Evolutionary conservation across 2,888 invertebrate species (phyloP), one percentile per base, ranked within the genome.

Genomic region (Ormyrus pomaceus): DNA sequence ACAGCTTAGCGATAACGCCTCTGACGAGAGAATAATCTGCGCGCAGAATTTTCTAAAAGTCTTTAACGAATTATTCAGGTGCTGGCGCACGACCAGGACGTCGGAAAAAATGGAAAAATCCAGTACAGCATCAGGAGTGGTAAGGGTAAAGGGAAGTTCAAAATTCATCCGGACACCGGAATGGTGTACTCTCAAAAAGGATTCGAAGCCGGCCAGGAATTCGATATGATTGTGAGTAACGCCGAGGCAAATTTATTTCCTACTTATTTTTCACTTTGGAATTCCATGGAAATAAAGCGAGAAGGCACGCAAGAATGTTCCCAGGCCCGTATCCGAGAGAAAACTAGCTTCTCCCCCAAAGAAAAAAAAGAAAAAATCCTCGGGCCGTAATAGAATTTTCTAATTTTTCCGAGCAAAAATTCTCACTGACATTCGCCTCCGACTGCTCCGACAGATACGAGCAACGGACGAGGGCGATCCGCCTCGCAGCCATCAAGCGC

Each of bases 381-480:
- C 34, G 34, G 34, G 34, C 34, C 0, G 2, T 34, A 19, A 19
- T 19, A 4, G 34, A 34, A 34, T 34, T 4, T 34, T 34, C 4
- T 64, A 50, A 58, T 64, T 69, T 9, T 50, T 50, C 13, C 8
- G 13, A 6, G n/a, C n/a, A 13, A 48, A 71, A 58, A 48, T 64
- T 55, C 3, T n/a, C 13, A 9, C 6, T 51, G 7, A 56, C 10
- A 48, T 50, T 48, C 48, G 11, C 58, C 58, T 61, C n/a, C 4
- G 4, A 79, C 77, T 68, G 81, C 13, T 2, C 19, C 83, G 83
- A 73, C 86, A 95, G 95, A 94, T 96, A 84, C 95, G 95, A 86
- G 97, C 97, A 7, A 94, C 95, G 83, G 98, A 98, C 92, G 94
- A 94, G 86, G 98, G 96, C 0, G 91, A 92, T 74, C 95, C 95